Evolutionary conservation across 2,113 vertebrate species (phyloP), one percentile per base, ranked within the genome.

Genomic region (Neogale vison): DNA sequence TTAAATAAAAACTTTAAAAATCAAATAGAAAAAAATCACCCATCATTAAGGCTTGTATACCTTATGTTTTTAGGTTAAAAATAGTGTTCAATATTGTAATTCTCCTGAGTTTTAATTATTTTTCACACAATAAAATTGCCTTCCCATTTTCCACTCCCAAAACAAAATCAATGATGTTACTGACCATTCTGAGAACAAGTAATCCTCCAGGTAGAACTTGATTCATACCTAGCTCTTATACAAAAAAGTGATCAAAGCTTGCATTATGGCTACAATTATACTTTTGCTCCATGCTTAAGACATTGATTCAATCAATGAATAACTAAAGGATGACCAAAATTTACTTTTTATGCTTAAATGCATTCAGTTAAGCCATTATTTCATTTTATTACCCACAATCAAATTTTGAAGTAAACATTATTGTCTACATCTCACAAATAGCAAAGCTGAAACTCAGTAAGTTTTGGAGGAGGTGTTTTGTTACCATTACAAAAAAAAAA

Each of bases 31-130:
- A 31, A 65, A 65, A 65, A 96, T 47, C 57, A 97, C 86, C 63
- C 92, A 94, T 96, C 82, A 94, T 97, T 84, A 98, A 93, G 88
- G 95, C 34, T 45, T 45, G 88, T 71, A 94, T 83, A 52, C 71
- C 95, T 97, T 95, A 90, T 93, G 55, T 82, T 76, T 83, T 86
- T 82, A 20, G 0, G 4, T 87, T 94, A 72, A 97, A 92, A 94
- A 92, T 12, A 71, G 31, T 74, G 18, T 61, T 88, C 77, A 84
- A 2, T 36, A 11, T 67, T 57, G 77, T 20, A 71, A 12, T 85
- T 90, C 14, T 95, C 39, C n/a, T 81, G 5, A 89, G 72, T 61
- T 92, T 81, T 80, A 92, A 94, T 90, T 86, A 76, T 50, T 92
- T 95, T 90, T 81, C 13, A 87, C n/a, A 36, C 29, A 55, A 12